Percentiles rank a stretch among this genome's conserved stretches.
phyloP scores from a whole-genome alignment of 2,888 invertebrate genomes.

The Hymenopus coronatus region DNA sequence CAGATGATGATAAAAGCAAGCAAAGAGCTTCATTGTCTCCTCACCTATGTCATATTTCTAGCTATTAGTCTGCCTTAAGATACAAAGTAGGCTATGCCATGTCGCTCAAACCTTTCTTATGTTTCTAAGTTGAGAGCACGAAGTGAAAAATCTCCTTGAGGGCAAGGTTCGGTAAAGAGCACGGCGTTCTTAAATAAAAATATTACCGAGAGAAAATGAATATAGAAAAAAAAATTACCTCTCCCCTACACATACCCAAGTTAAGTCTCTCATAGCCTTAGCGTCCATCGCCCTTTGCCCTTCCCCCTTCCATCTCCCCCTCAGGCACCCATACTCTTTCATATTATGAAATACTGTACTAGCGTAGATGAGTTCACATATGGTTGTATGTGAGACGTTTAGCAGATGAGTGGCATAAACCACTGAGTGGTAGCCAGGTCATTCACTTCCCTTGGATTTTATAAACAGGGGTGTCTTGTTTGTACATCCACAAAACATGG shows the following conservation, averaged over 20 bases:
- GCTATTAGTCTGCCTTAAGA: too few species aligned
- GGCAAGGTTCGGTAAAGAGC: background rate
- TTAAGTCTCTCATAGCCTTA: background rate
- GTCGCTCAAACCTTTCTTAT: background rate
- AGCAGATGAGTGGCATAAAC: background rate
- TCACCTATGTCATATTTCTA: too few species aligned
- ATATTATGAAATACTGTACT: background rate
- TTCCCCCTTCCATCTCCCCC: background rate
- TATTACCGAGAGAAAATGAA: background rate
- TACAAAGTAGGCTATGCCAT: background rate
- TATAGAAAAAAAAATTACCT: background rate
- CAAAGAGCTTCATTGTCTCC: too few species aligned
- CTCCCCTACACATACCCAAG: background rate
- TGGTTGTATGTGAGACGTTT: background rate
- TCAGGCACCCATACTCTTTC: background rate
- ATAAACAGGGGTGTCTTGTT: too few species aligned
- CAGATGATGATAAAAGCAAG: too few species aligned
- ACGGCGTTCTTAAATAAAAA: background rate
- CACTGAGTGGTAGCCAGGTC: too few species aligned
- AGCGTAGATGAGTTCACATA: constrained; percentile 11
- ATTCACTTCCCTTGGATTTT: too few species aligned
- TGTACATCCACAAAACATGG: too few species aligned
- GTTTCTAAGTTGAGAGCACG: background rate
- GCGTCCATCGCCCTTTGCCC: background rate
- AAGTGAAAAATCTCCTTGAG: background rate